Evolutionary conservation across 2,113 vertebrate species (phyloP).

Genomic region (Charina bottae): DNA sequence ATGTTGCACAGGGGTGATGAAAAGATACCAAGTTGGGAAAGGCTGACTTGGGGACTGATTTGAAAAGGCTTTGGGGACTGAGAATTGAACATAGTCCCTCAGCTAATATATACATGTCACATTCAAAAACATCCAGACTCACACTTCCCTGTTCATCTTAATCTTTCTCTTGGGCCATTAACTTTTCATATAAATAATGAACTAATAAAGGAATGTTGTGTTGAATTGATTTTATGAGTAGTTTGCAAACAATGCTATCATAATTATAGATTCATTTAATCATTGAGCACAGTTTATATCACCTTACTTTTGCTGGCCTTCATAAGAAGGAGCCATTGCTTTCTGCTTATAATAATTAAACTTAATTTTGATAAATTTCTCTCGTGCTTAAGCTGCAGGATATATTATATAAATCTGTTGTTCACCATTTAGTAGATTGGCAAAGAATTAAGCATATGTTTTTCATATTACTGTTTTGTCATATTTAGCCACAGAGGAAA

Average conservation of each 20-base stretch:
- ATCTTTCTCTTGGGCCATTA: background rate
- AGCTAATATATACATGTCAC: too few species aligned
- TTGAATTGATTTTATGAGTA: background rate
- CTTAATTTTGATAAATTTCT: background rate
- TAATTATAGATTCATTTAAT: background rate
- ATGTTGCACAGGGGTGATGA: background rate
- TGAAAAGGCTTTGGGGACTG: background rate
- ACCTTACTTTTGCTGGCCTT: background rate
- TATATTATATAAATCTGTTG: too few species aligned
- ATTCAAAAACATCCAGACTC: too few species aligned
- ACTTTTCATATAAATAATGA: background rate
- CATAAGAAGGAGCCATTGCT: background rate
- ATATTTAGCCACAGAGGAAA: too few species aligned
- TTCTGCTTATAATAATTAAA: background rate
- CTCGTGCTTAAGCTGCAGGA: background rate
- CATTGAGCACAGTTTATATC: background rate
- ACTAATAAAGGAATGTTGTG: background rate
- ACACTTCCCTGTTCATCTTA: background rate
- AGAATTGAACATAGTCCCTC: background rate
- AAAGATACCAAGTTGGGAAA: background rate
- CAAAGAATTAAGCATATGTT: too few species aligned
- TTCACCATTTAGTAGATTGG: too few species aligned
- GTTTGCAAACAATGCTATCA: background rate
- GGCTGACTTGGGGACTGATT: background rate
- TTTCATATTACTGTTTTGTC: too few species aligned